Evolutionary conservation across 2,888 invertebrate species (phyloP), one percentile per base, ranked within the genome.

Genomic region (Apantesis nais): DNA sequence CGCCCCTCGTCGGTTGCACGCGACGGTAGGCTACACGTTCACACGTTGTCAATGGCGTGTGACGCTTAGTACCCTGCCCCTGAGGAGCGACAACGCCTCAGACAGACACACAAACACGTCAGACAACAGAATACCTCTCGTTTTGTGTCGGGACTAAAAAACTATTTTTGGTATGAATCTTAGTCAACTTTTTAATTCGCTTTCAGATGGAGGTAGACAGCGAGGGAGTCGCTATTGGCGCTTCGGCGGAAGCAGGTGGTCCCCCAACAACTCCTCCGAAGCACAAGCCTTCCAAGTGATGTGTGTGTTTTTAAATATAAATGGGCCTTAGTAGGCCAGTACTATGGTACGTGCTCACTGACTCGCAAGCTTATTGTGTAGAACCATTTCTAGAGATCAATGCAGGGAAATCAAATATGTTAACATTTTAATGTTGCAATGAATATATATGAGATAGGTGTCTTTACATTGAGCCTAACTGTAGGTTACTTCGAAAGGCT

Each of bases 261-360:
- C 92, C 95, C 22, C 95, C 95, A 75, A 95, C 95, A 80, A 94
- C 87, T 41, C 95, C 95, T 72, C 93, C 94, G 79, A 95, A 95
- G 78, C 93, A 92, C 85, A 95, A 95, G 83, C 81, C 90, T 61
- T 85, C 87, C 84, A 95, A 95, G 94, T 95, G 95, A 95, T 93
- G 80, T 72, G 25, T 67, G 16, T 29, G 29, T 29, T 52, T 52
- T 52, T 52, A 16, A 29, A 58, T 58, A 66, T 58, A 58, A 58
- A 14, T 25, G n/a, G 67, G 34, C 62, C 7, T 63, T 44, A 29
- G 25, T 19, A 44, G 37, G 44, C 37, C 41, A 11, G 44, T 58
- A 37, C n/a, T 39, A n/a, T 37, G 48, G 44, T 48, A 34, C 44
- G 29, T n/a, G 70, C 70, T 70, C 70, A 70, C 65, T 70, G 70